Base-by-base conservation (phyloP, 2,113 vertebrate species). In the Perognathus longimembris region DNA sequence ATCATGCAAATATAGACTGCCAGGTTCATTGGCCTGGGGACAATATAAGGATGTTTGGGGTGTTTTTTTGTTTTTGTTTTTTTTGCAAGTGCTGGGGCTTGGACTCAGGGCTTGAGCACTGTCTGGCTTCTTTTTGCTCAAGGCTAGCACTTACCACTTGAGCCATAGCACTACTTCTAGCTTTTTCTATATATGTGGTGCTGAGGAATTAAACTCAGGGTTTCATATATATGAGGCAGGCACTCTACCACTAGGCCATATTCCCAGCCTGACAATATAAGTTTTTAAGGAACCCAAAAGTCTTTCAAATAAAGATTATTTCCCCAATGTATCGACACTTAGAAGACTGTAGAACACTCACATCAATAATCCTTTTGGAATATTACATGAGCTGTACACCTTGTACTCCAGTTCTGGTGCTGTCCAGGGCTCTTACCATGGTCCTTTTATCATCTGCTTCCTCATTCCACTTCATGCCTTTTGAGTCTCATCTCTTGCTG, bases 221-320 rank as follows among this genome's bases (percentile, higher is more conserved):
- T n/a, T n/a, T n/a, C n/a, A n/a, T n/a, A n/a, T n/a, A n/a, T n/a
- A n/a, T n/a, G n/a, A n/a, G n/a, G n/a, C n/a, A n/a, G n/a, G n/a
- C n/a, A n/a, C n/a, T n/a, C n/a, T n/a, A n/a, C n/a, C n/a, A n/a
- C n/a, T n/a, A n/a, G n/a, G n/a, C 45, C 45, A 45, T 8, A 45
- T 45, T 45, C 45, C 45, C 45, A 45, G 45, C n/a, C n/a, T n/a
- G 64, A 92, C 11, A 82, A 28, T 24, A 40, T 3, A 1, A 28
- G 54, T 82, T 96, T 70, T 66, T 75, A 83, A 86, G 66, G 77
- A 6, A 90, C 11, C 34, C 26, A 28, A 50, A 79, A 80, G 45
- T 81, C n/a, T 75, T 94, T 93, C 40, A 64, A 82, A 78, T 79
- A 75, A 91, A 85, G 20, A 9, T 45, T 7, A 76, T 81, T 91